These are phyloP conservation scores for Pomacea maculata DNA, from an alignment of 1,140 invertebrate species.

Conservation along the genomic window DNA sequence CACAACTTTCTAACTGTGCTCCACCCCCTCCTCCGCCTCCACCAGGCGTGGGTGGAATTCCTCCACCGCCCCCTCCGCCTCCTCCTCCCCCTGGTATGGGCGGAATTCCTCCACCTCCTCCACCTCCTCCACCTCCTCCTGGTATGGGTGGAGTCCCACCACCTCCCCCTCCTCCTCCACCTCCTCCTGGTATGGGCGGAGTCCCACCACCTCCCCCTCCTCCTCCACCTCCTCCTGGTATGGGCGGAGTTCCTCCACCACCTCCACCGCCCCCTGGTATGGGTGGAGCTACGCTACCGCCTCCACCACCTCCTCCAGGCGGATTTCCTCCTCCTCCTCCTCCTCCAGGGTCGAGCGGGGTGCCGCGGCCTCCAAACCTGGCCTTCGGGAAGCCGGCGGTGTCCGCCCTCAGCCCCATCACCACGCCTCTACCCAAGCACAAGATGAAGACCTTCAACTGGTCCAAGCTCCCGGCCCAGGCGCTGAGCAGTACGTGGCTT, in stretches of 20 bases:
- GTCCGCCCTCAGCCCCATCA: slow-evolving; percentile 28
- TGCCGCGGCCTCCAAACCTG: slow-evolving; percentile 31
- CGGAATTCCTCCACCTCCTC: slow-evolving; percentile 22
- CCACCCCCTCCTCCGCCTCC: slow-evolving; percentile 22
- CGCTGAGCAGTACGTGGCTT: slow-evolving; percentile 62
- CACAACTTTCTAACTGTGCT: not conserved
- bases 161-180: slow-evolving; percentile 26
- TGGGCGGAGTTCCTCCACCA: slow-evolving; percentile 35
- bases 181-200: slow-evolving; percentile 36
- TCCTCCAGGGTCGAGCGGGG: slow-evolving; percentile 24
- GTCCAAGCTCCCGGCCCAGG: slow-evolving; percentile 57
- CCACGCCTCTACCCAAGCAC: slow-evolving; percentile 54
- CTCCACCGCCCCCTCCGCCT: slow-evolving; percentile 21
- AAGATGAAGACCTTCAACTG: slow-evolving; percentile 64
- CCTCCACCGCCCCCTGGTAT: slow-evolving; percentile 32
- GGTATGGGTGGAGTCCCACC: not conserved
- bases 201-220: slow-evolving; percentile 12
- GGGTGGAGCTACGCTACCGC: slow-evolving; percentile 20
- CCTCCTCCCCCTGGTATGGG: slow-evolving; percentile 20
- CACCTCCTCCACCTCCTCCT: slow-evolving; percentile 44
- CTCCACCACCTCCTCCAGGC: slow-evolving; percentile 48
- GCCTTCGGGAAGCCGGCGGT: slow-evolving; percentile 15
- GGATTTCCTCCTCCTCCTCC: slow-evolving; percentile 36
- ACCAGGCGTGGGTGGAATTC: not conserved
- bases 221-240: slow-evolving; percentile 38